Evolutionary conservation across 2,888 invertebrate species (phyloP), one percentile per base, ranked within the genome.

Genomic region (Nomada lathburiana): DNA sequence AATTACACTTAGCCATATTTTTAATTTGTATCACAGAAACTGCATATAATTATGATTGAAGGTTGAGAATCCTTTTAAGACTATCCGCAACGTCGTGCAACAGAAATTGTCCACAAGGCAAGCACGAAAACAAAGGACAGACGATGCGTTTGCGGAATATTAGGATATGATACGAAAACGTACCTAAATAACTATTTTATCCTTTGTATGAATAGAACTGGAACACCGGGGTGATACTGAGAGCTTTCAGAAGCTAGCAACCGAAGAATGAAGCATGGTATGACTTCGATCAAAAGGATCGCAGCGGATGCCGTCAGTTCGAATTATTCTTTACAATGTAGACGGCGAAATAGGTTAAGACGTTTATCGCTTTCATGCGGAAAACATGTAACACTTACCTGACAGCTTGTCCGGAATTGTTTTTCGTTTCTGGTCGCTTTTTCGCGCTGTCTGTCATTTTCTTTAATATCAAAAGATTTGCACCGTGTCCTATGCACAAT

Each of bases 261-360:
- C 20, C 18, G 7, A 69, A 52, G 26, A 65, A 50, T 50, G 26
- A 55, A 57, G 26, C 16, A 23, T 16, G 55, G 16, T 13, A 13
- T 11, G 20, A 36, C 3, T 4, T 57, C 63, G 44, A 52, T 55
- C 9, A 16, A 59, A 29, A 26, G 72, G 65, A 77, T 2, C 55
- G 44, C 13, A 2, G 23, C 42, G 62, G 62, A 64, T 36, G 52
- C 53, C 62, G 78, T 75, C 83, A 64, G 67, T 75, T 83, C n/a
- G 68, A 78, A 78, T 83, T 82, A 76, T 50, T 29, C 71, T 60
- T 65, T 47, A 16, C 26, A 11, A 23, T 13, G 5, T 20, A 72
- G 26, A 7, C 2, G 55, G 29, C 13, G 23, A 18, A 64, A 83
- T 77, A 83, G 83, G 83, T 83, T 83, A 83, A 82, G 75, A n/a